Evolutionary conservation across 23 tunicate genomes (phyloP).

Genomic region (Ascidia mentula): DNA sequence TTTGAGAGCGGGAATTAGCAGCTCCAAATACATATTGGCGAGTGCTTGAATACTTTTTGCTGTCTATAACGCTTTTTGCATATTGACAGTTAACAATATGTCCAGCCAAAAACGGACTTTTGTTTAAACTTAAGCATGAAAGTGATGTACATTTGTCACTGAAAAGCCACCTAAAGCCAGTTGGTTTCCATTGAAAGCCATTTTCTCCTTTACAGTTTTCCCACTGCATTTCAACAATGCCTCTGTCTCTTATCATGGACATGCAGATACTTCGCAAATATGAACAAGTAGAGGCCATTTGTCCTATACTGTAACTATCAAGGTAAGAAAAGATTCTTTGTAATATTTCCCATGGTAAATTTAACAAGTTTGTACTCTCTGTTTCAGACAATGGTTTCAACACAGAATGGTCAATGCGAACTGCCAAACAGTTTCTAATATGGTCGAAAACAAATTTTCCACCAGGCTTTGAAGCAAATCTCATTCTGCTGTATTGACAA

Average conservation of each 20-base stretch:
- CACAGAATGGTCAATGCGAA: not conserved
- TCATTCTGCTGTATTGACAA: constrained; percentile 37
- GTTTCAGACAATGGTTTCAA: not conserved
- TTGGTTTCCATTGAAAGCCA: constrained; percentile 42
- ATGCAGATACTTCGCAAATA: constrained; percentile 40
- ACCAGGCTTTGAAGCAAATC: constrained; percentile 44
- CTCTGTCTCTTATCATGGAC: constrained; percentile 35
- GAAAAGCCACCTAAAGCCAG: constrained; percentile 20
- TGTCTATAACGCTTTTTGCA: constrained; percentile 4
- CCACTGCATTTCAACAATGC: constrained; percentile 65
- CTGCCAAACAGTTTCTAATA: constrained; percentile 40
- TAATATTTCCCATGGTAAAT: constrained; percentile 53
- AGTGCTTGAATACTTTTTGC: not conserved
- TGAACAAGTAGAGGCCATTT: constrained; percentile 49
- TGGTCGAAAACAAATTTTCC: constrained; percentile 28
- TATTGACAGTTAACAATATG: constrained; percentile 14
- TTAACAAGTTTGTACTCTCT: constrained; percentile 3
- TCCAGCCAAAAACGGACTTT: constrained; percentile 16
- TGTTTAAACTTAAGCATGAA: constrained; percentile 14
- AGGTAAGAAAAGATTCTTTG: constrained; percentile 30
- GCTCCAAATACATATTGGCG: not conserved
- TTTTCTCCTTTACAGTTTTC: constrained; percentile 38
- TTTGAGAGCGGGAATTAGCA: too few relatives aligned
- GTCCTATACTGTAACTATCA: constrained; percentile 67
- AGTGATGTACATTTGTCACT: constrained; percentile 27